Evolutionary conservation across 2,888 invertebrate species (phyloP).

Genomic region (Cataglyphis albicans): DNA sequence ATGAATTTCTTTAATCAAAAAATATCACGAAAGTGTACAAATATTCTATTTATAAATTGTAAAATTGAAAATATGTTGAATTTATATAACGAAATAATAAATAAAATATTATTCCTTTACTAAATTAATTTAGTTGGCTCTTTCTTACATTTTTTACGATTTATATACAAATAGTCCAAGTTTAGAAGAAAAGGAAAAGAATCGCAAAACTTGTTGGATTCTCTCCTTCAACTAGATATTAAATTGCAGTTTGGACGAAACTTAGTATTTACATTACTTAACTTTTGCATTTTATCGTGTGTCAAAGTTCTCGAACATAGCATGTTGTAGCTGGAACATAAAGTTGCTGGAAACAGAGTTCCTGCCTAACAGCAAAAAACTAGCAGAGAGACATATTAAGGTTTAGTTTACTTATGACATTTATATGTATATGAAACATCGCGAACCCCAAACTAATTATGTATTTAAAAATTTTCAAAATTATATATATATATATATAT

Average conservation of each 20-base stretch:
- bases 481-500: neutral
- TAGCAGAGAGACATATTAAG: neutral
- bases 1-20: conserved; percentile 31
- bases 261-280: conserved; percentile 40
- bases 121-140: conserved; percentile 3
- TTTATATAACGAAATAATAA: neutral
- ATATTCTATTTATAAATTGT: neutral
- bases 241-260: conserved; percentile 30
- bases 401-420: neutral
- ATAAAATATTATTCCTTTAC: neutral
- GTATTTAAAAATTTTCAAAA: neutral
- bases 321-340: neutral
- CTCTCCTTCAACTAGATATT: conserved; percentile 14
- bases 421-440: neutral
- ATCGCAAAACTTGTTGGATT: conserved; percentile 13
- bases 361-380: neutral
- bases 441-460: neutral
- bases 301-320: conserved; percentile 24
- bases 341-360: conserved; percentile 15
- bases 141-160: neutral
- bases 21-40: neutral
- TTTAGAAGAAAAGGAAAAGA: conserved; percentile 7
- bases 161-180: neutral
- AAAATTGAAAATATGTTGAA: neutral
- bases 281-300: conserved; percentile 30